Evolutionary conservation across 1,140 invertebrate genomes (phyloP).

Genomic region (Penaeus indicus): DNA sequence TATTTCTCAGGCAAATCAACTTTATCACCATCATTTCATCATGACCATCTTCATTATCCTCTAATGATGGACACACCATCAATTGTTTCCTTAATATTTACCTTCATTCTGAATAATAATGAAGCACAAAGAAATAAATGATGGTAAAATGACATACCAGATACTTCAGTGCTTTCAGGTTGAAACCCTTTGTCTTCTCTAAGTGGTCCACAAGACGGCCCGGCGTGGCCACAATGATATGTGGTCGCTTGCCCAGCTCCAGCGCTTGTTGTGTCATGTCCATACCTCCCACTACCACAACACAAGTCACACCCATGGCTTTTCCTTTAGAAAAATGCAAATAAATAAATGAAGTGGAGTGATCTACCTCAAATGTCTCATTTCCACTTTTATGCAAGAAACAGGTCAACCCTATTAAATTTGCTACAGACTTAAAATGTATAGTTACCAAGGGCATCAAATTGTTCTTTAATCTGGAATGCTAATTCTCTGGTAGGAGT

Average conservation of each 20-base stretch:
- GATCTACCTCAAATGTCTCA: neutral
- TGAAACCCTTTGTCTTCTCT: conserved; percentile 95
- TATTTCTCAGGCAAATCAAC: neutral
- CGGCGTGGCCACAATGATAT: conserved; percentile 95
- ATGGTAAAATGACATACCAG: conserved; percentile 74
- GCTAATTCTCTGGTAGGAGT: conserved; percentile 98
- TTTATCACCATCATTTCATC: neutral
- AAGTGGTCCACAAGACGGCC: conserved; percentile 90
- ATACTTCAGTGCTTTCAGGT: conserved; percentile 88
- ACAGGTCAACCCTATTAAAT: neutral
- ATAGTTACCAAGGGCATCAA: conserved; percentile 72
- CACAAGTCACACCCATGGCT: conserved; percentile 60
- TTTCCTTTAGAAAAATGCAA: conserved; percentile 82
- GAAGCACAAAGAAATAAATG: neutral
- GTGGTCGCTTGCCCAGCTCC: conserved; percentile 87
- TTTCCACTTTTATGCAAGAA: neutral
- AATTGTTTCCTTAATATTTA: neutral
- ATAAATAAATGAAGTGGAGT: neutral
- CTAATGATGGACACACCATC: neutral
- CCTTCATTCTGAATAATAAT: neutral
- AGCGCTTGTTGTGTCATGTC: conserved; percentile 92
- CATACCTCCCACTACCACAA: conserved; percentile 90
- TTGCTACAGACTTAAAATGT: neutral
- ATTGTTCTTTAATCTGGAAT: conserved; percentile 77
- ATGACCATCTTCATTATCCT: neutral